These are phyloP conservation scores for Selene dorsalis DNA, from an alignment of 2,797 vertebrate species.

Conservation along the genomic window DNA sequence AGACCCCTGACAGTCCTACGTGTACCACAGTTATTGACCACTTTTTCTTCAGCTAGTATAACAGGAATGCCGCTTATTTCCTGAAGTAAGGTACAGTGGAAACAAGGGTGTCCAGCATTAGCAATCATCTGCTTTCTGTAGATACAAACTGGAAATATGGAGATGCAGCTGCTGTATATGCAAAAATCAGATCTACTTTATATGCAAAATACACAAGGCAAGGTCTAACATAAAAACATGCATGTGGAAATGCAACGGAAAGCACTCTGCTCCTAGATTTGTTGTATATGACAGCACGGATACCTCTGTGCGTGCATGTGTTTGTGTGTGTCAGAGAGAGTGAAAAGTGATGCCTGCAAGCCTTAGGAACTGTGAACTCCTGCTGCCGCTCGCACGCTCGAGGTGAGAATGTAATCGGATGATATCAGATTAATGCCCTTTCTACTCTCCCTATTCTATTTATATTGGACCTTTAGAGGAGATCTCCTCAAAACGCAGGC, in stretches of 20 bases:
- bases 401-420: constrained; percentile 46
- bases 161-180: neutral
- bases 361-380: constrained; percentile 13
- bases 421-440: constrained; percentile 58
- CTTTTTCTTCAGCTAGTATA: constrained; percentile 1
- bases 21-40: neutral
- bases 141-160: constrained; percentile 14
- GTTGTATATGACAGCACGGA: constrained; percentile 5
- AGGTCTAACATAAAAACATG: constrained; percentile 3
- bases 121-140: neutral
- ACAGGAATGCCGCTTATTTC: neutral
- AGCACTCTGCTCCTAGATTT: constrained; percentile 1
- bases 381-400: constrained; percentile 28
- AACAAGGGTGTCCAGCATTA: constrained; percentile 10
- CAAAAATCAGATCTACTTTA: constrained; percentile 3
- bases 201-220: constrained; percentile 12
- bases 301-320: neutral
- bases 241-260: neutral
- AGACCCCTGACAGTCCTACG: neutral
- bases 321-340: neutral
- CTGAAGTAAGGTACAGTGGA: neutral
- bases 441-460: constrained; percentile 45
- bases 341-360: constrained; percentile 46
- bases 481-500: neutral
- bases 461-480: constrained; percentile 20